phyloP scores from a whole-genome alignment of 2,888 invertebrate genomes.

The Patella ulyssiponensis region DNA sequence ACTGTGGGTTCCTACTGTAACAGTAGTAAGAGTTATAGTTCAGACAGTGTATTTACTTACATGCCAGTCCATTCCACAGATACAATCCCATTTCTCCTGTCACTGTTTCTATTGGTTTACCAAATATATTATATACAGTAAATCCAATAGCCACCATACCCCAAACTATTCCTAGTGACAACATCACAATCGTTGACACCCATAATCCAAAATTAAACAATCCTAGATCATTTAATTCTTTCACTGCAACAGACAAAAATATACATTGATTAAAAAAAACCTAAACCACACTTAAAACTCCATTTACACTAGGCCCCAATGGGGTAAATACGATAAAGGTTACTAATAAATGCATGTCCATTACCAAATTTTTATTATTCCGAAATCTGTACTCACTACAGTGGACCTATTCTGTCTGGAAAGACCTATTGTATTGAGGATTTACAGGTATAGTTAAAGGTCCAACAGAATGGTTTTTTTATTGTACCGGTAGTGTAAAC shows the following conservation, averaged over 20 bases:
- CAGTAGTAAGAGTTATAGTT: background rate
- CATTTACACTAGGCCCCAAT: too few relatives aligned
- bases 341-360: too few relatives aligned
- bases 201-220: slow-evolving; percentile 82
- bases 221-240: slow-evolving; percentile 40
- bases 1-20: background rate
- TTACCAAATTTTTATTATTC: too few relatives aligned
- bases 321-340: too few relatives aligned
- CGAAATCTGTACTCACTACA: too few relatives aligned
- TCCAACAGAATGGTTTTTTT: too few relatives aligned
- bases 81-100: slow-evolving; percentile 81
- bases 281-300: too few relatives aligned
- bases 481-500: too few relatives aligned
- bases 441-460: too few relatives aligned
- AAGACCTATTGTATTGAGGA: too few relatives aligned
- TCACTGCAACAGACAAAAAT: slow-evolving; percentile 31
- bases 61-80: slow-evolving; percentile 83
- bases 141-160: slow-evolving; percentile 77
- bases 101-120: slow-evolving; percentile 80
- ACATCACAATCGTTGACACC: slow-evolving; percentile 82
- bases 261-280: background rate
- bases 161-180: slow-evolving; percentile 82
- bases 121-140: slow-evolving; percentile 85
- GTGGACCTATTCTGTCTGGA: too few relatives aligned
- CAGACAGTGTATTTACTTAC: slow-evolving; percentile 75